phyloP scores from a whole-genome alignment of 2,888 invertebrate genomes.

The Sceliomorpha sp. region DNA sequence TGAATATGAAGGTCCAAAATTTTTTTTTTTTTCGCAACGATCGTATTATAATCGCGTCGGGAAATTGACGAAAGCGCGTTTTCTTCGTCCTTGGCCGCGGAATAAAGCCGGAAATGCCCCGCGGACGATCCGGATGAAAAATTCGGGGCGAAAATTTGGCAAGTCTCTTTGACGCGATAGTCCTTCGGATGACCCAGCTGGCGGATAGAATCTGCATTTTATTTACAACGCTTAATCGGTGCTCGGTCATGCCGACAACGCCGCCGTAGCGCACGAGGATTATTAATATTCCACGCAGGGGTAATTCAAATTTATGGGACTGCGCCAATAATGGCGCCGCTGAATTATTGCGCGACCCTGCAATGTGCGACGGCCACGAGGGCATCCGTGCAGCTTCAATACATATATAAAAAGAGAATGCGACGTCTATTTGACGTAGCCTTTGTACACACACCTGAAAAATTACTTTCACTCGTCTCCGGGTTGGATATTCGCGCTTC shows the following conservation, averaged over 20 bases:
- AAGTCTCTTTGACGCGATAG: constrained; percentile 21
- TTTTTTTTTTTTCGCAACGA: too few species aligned
- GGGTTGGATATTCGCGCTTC: too few species aligned
- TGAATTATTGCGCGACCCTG: constrained; percentile 59
- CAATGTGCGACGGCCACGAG: constrained; percentile 36
- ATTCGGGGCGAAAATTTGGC: constrained; percentile 24
- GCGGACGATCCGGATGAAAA: constrained; percentile 24
- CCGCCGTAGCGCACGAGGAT: constrained; percentile 45
- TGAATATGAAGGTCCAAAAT: too few species aligned
- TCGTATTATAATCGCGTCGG: too few species aligned
- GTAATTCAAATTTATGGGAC: constrained; percentile 64
- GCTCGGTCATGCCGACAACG: constrained; percentile 50
- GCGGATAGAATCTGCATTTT: constrained; percentile 53
- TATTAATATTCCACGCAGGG: constrained; percentile 60
- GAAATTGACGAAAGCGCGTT: too few species aligned
- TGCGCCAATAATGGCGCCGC: constrained; percentile 61
- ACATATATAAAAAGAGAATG: constrained; percentile 31
- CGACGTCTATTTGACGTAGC: constrained; percentile 28
- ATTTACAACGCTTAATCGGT: constrained; percentile 56
- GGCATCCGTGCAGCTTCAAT: constrained; percentile 22
- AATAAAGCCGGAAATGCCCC: too few species aligned
- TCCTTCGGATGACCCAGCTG: constrained; percentile 33
- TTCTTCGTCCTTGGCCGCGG: too few species aligned
- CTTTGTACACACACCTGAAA: constrained; percentile 21
- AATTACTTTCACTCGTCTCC: constrained; percentile 12